These are phyloP conservation scores for Mustelus asterias DNA, from an alignment of 2,113 vertebrate genomes.

Conservation along the genomic window DNA sequence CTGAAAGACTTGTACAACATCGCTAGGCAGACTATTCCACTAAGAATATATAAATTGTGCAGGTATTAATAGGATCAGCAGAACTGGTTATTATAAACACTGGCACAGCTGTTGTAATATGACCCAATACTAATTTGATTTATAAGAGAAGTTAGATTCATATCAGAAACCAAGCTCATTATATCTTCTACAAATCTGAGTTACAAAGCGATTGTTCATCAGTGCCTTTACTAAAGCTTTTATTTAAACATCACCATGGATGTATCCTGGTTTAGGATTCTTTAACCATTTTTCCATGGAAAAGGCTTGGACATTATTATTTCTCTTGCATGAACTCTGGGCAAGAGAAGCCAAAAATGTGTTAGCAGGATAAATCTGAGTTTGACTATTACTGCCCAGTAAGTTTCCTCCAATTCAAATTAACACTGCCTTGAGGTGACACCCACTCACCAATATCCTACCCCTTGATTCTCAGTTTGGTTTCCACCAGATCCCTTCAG, in stretches of 20 bases:
- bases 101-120: background rate
- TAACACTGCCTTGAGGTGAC: background rate
- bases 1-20: background rate
- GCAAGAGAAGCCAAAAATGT: background rate
- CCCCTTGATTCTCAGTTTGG: background rate
- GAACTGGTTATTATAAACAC: too few relatives aligned
- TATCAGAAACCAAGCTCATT: background rate
- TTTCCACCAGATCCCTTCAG: background rate
- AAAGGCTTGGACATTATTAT: background rate
- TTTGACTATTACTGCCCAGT: background rate
- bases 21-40: background rate
- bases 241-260: background rate
- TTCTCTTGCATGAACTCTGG: too few relatives aligned
- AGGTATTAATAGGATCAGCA: background rate
- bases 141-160: background rate
- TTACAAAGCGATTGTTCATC: background rate
- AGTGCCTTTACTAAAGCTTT: background rate
- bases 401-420: background rate
- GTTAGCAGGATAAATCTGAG: background rate
- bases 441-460: background rate
- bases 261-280: background rate
- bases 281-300: background rate
- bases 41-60: background rate
- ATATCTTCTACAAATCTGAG: background rate
- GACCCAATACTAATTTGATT: background rate